Conservation (phyloP, 2,113 vertebrate genomes). For the Carollia perspicillata region DNA sequence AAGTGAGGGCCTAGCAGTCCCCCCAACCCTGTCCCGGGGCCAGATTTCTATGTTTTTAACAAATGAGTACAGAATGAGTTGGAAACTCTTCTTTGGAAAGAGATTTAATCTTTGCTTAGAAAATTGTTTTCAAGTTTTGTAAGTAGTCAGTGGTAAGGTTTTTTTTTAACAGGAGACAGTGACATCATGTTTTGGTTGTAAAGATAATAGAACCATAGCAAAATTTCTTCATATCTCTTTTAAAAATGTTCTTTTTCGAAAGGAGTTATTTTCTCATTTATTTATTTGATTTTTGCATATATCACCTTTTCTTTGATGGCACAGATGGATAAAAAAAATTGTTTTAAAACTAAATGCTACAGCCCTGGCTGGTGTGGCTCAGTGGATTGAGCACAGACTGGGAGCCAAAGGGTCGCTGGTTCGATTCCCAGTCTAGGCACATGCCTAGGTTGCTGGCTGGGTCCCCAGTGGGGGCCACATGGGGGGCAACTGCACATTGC, state of each 20-base stretch:
- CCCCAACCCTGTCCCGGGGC: neutral
- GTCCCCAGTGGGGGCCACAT: too few species aligned
- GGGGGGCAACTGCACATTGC: too few species aligned
- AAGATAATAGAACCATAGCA: neutral
- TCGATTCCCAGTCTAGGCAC: too few species aligned
- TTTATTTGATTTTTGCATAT: neutral
- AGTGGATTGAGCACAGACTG: too few species aligned
- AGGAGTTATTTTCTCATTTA: neutral
- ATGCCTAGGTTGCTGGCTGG: too few species aligned
- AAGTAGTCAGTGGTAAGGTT: neutral
- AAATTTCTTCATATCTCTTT: neutral
- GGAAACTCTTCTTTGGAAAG: neutral
- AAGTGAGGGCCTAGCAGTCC: neutral
- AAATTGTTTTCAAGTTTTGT: conserved; percentile 11
- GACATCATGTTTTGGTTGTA: neutral
- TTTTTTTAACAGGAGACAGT: neutral
- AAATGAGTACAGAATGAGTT: neutral
- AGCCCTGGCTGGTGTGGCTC: too few species aligned
- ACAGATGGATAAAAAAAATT: neutral
- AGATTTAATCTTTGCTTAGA: neutral
- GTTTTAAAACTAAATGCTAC: neutral
- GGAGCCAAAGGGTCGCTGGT: too few species aligned
- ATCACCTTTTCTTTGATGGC: neutral
- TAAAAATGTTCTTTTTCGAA: neutral
- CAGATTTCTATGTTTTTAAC: neutral